Percentiles rank a stretch among this genome's conserved stretches.
These are phyloP conservation scores for Lithobates sylvaticus DNA, from an alignment of 2,797 vertebrate species.

Conservation along the genomic window DNA sequence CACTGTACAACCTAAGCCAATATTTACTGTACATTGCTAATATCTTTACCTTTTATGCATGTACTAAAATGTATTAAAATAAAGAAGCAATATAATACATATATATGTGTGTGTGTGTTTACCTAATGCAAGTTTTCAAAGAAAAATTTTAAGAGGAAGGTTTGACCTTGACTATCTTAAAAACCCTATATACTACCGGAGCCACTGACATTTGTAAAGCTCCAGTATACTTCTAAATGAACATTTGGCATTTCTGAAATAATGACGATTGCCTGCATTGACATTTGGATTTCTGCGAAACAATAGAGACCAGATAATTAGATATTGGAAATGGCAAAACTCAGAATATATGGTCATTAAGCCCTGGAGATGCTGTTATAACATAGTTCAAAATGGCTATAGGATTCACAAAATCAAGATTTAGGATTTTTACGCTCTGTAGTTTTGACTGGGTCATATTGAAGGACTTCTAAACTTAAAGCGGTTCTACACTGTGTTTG, in stretches of 20 bases:
- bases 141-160: not conserved
- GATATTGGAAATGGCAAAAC: conserved; percentile 26
- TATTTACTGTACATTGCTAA: too few relatives aligned
- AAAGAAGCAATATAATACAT: too few relatives aligned
- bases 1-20: too few relatives aligned
- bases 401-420: not conserved
- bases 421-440: too few relatives aligned
- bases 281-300: conserved; percentile 34
- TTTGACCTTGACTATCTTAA: not conserved
- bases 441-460: too few relatives aligned
- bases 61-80: too few relatives aligned
- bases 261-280: conserved; percentile 30
- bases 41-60: too few relatives aligned
- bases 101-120: not conserved
- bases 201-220: conserved; percentile 30
- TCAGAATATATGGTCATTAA: conserved; percentile 17
- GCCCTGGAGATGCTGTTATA: not conserved
- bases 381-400: not conserved
- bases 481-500: too few relatives aligned
- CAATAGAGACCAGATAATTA: conserved; percentile 35
- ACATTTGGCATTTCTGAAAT: conserved; percentile 40
- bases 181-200: not conserved
- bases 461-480: too few relatives aligned
- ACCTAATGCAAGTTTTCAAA: too few relatives aligned
- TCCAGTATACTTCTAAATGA: conserved; percentile 21